Conservation (phyloP, 2,113 vertebrate species). For the Heterotilapia buettikoferi region DNA sequence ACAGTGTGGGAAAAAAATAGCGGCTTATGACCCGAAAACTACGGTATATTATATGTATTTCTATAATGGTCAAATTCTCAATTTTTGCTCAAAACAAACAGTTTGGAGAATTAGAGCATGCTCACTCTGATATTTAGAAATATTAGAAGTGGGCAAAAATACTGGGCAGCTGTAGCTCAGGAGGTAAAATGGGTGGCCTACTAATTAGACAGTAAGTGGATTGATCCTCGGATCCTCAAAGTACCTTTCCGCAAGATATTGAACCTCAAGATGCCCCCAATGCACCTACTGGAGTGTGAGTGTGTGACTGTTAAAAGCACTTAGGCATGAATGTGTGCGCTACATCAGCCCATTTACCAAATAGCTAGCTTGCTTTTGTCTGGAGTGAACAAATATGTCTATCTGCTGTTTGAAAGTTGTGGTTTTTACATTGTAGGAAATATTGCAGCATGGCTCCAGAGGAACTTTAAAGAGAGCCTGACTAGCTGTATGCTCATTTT, state of each 20-base stretch:
- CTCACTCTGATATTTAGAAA: not conserved
- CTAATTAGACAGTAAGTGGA: not conserved
- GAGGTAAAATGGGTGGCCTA: not conserved
- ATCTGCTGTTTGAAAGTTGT: not conserved
- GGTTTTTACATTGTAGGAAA: not conserved
- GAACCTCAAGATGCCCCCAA: not conserved
- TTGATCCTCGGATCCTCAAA: not conserved
- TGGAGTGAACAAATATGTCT: not conserved
- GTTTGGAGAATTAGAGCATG: not conserved
- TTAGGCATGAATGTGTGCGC: not conserved
- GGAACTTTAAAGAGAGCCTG: not conserved
- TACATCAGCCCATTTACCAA: not conserved
- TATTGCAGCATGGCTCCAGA: not conserved
- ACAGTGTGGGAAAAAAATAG: too few species aligned
- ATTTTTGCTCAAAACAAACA: not conserved
- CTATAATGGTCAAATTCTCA: not conserved
- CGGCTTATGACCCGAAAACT: too few species aligned
- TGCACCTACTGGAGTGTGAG: not conserved
- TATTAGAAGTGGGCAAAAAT: not conserved
- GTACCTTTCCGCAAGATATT: not conserved
- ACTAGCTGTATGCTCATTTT: too few species aligned
- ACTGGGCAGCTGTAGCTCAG: not conserved
- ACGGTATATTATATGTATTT: not conserved
- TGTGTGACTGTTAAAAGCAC: not conserved
- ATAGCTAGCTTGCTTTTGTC: not conserved